Conservation (phyloP, 1,140 invertebrate species). For the Drosophila carrolli region DNA sequence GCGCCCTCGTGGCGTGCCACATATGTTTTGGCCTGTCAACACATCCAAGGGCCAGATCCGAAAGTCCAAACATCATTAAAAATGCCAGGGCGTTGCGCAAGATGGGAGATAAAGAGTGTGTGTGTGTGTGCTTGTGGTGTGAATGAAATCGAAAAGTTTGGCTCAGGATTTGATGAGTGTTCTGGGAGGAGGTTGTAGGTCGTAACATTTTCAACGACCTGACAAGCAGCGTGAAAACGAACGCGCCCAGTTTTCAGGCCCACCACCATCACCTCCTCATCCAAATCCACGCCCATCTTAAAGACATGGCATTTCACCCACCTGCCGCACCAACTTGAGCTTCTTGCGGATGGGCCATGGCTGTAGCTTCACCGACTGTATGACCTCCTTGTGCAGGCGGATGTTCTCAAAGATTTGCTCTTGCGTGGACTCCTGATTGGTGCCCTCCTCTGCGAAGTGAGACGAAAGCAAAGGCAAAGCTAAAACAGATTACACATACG, state of each 20-base stretch:
- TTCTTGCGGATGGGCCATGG: constrained; percentile 95
- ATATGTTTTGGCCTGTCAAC: constrained; percentile 91
- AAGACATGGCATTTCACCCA: constrained; percentile 83
- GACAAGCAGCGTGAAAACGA: constrained; percentile 63
- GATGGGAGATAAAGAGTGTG: constrained; percentile 31
- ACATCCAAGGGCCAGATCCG: constrained; percentile 27
- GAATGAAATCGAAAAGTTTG: constrained; percentile 75
- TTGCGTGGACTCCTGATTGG: constrained; percentile 87
- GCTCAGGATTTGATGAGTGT: constrained; percentile 62
- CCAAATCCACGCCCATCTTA: constrained; percentile 86
- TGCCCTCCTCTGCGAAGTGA: constrained; percentile 88
- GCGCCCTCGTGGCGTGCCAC: constrained; percentile 95
- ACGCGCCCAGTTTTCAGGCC: constrained; percentile 91
- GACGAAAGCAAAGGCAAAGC: constrained; percentile 8
- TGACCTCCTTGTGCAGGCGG: constrained; percentile 96
- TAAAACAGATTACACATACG: constrained; percentile 67
- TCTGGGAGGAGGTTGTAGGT: neutral
- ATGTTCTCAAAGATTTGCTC: constrained; percentile 97
- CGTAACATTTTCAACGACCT: constrained; percentile 59
- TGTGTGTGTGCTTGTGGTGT: constrained; percentile 41
- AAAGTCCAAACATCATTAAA: constrained; percentile 69
- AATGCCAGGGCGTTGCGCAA: constrained; percentile 46
- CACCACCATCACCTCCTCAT: constrained; percentile 87
- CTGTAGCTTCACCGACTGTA: constrained; percentile 94
- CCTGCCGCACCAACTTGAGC: constrained; percentile 92